Base-by-base conservation (phyloP, 2,888 invertebrate species). In the Plagodis pulveraria region DNA sequence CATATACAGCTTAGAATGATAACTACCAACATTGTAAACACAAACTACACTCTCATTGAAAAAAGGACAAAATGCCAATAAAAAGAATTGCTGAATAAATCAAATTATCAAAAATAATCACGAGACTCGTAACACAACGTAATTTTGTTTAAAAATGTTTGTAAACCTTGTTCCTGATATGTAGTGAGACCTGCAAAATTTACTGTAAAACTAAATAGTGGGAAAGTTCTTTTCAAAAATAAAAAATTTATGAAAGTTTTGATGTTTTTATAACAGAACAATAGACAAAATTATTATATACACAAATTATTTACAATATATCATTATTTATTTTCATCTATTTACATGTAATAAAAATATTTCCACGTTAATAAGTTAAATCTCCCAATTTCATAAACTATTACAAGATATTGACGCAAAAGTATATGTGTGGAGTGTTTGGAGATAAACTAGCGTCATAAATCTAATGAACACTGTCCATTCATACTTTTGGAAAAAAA, bases 131-230 rank as follows among this genome's bases (percentile, higher is more conserved):
- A 84, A 81, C 67, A 81, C 40, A 81, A 79, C 65, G 77, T 56
- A 71, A 72, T 65, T 67, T 66, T 69, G 78, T 77, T 69, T 72
- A 80, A 81, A 79, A 75, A 63, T 72, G 69, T 83, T 78, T 40
- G n/a, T 84, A 86, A 89, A 93, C 93, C 93, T 93, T 90, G 91
- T 51, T 93, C 93, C 93, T 78, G 91, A 81, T 90, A 93, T 56
- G 91, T 73, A 76, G 91, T 86, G 72, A 93, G 93, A 93, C 93
- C 93, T 93, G 93, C 64, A 92, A 93, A 92, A 87, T 91, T 92
- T 78, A 92, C 92, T 93, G 80, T 79, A 90, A 80, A 84, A 83
- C 92, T 92, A 81, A 92, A 92, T 92, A 87, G 85, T 83, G 85
- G 74, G 76, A 81, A 77, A 87, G 82, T 87, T 88, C 89, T 45